These are phyloP conservation scores for Sylvicapra grimmia DNA, from an alignment of 2,113 vertebrate species.

Conservation along the genomic window DNA sequence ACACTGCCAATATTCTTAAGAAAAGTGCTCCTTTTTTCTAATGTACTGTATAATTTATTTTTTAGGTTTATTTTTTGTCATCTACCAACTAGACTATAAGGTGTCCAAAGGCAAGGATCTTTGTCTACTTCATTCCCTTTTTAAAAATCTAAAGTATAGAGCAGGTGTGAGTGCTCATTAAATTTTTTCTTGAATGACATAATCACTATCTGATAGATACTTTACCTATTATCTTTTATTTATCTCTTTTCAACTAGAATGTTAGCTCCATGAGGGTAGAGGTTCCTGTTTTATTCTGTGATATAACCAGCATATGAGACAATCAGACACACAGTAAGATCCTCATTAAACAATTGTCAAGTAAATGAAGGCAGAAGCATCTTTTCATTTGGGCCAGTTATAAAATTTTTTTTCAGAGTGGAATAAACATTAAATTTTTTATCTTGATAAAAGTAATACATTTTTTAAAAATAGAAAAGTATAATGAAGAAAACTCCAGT, in stretches of 20 bases:
- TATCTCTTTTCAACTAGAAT: neutral
- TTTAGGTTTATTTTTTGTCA: neutral
- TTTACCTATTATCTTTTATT: neutral
- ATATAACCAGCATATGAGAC: neutral
- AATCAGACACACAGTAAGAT: neutral
- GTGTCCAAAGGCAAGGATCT: neutral
- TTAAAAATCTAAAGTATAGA: neutral
- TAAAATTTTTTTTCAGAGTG: neutral
- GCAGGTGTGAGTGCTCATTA: neutral
- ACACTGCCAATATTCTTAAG: neutral
- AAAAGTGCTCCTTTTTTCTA: neutral
- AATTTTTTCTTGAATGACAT: neutral
- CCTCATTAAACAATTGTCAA: neutral
- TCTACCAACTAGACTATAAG: neutral
- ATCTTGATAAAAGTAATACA: neutral
- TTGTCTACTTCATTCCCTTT: neutral
- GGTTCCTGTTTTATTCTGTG: neutral
- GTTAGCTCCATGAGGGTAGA: neutral
- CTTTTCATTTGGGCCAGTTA: constrained; percentile 9
- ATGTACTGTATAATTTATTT: neutral
- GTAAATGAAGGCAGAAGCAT: neutral
- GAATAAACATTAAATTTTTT: neutral
- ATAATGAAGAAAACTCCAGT: neutral
- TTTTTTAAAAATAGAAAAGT: neutral
- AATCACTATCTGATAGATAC: neutral